phyloP scores from a whole-genome alignment of 2,888 invertebrate species.

The Cataglyphis rosenhaueri region DNA sequence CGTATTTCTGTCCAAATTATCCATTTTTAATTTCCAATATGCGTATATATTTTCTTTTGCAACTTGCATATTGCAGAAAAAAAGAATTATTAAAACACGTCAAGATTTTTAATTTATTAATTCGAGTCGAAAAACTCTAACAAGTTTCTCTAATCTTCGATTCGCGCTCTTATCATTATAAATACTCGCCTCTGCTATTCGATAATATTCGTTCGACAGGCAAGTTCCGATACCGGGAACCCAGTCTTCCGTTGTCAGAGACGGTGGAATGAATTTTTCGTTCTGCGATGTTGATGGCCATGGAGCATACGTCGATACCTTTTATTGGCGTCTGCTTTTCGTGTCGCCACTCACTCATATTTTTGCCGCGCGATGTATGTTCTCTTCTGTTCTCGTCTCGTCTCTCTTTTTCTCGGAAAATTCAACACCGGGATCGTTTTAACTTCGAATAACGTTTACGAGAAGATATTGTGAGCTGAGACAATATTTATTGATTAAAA shows the following conservation, averaged over 20 bases:
- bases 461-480: slow-evolving; percentile 17
- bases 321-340: slow-evolving; percentile 58
- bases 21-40: slow-evolving; percentile 9
- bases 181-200: slow-evolving; percentile 19
- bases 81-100: neutral
- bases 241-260: slow-evolving; percentile 32
- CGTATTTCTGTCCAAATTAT: neutral
- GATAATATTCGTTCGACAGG: slow-evolving; percentile 25
- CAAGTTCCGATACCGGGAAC: slow-evolving; percentile 41
- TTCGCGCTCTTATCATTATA: slow-evolving; percentile 13
- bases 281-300: slow-evolving; percentile 55
- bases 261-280: slow-evolving; percentile 58
- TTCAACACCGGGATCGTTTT: slow-evolving; percentile 62
- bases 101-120: slow-evolving; percentile 26
- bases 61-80: no score
- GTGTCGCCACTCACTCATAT: slow-evolving; percentile 54
- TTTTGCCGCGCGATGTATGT: slow-evolving; percentile 56
- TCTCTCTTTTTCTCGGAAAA: slow-evolving; percentile 62
- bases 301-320: slow-evolving; percentile 56
- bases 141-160: neutral
- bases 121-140: slow-evolving; percentile 2
- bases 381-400: slow-evolving; percentile 38
- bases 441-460: slow-evolving; percentile 34
- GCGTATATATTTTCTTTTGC: neutral
- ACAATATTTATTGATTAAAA: slow-evolving; percentile 24